These are phyloP conservation scores for Helostoma temminkii DNA, from an alignment of 2,797 vertebrate species.

Conservation along the genomic window DNA sequence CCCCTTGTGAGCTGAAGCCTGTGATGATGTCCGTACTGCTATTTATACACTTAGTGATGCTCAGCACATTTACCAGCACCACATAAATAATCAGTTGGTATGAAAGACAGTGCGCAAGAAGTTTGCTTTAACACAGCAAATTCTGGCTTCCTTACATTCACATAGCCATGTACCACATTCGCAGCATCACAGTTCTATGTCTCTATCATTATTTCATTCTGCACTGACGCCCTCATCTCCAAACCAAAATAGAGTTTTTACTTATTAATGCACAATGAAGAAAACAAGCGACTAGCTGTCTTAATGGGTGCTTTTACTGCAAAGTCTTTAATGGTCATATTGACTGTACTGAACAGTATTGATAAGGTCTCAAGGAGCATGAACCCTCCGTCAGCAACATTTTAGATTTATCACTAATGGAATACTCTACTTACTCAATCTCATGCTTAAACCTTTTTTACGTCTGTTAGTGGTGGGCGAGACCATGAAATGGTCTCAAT, in stretches of 20 bases:
- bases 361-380: slow-evolving; percentile 24
- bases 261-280: slow-evolving; percentile 38
- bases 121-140: slow-evolving; percentile 62
- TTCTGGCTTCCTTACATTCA: slow-evolving; percentile 39
- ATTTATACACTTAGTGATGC: slow-evolving; percentile 77
- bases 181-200: slow-evolving; percentile 12
- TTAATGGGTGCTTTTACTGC: slow-evolving; percentile 42
- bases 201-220: slow-evolving; percentile 1
- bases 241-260: slow-evolving; percentile 26
- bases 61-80: slow-evolving; percentile 77
- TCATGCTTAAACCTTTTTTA: neutral
- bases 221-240: slow-evolving; percentile 5
- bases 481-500: neutral
- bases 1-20: slow-evolving; percentile 54
- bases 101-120: slow-evolving; percentile 45
- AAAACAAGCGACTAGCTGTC: slow-evolving; percentile 44
- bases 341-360: slow-evolving; percentile 41
- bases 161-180: neutral
- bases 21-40: slow-evolving; percentile 73
- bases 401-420: slow-evolving; percentile 30
- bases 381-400: slow-evolving; percentile 26
- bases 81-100: slow-evolving; percentile 77
- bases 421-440: neutral
- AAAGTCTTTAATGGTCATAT: slow-evolving; percentile 40
- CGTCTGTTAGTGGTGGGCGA: neutral